Conservation (phyloP, 2,797 vertebrate species). For the Megaceryle alcyon region DNA sequence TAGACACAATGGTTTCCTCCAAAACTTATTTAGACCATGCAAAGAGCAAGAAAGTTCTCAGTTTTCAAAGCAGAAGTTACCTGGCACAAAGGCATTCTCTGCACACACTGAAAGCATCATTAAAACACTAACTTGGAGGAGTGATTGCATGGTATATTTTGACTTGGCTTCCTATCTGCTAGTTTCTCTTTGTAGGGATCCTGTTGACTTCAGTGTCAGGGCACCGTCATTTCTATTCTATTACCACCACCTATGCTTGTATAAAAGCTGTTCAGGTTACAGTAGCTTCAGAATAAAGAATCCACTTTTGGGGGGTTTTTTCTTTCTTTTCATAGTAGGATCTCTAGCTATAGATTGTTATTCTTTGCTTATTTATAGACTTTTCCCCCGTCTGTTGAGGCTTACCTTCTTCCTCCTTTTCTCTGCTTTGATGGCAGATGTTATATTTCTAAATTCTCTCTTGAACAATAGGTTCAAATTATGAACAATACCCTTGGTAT, state of each 20-base stretch:
- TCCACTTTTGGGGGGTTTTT: accelerated
- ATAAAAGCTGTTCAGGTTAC: not conserved
- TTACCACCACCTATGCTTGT: not conserved
- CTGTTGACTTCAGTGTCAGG: not conserved
- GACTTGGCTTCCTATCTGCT: not conserved
- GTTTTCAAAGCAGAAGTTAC: not conserved
- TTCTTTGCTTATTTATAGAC: not conserved
- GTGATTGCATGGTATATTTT: not conserved
- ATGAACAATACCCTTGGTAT: not conserved
- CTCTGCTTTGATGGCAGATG: not conserved
- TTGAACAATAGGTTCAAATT: not conserved
- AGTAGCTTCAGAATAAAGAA: not conserved
- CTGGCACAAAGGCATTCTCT: not conserved
- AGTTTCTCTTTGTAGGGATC: not conserved
- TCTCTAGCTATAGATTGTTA: not conserved
- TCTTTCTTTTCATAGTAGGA: not conserved
- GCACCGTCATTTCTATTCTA: not conserved
- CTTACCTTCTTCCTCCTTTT: not conserved
- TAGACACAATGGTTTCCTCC: not conserved
- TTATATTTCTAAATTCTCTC: not conserved
- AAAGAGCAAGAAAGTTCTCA: not conserved
- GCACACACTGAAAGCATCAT: not conserved
- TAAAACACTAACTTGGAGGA: not conserved
- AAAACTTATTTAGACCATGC: not conserved
- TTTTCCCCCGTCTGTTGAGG: not conserved